Base-by-base conservation (phyloP, 2,888 invertebrate species). In the Drosophila pseudotakahashii region DNA sequence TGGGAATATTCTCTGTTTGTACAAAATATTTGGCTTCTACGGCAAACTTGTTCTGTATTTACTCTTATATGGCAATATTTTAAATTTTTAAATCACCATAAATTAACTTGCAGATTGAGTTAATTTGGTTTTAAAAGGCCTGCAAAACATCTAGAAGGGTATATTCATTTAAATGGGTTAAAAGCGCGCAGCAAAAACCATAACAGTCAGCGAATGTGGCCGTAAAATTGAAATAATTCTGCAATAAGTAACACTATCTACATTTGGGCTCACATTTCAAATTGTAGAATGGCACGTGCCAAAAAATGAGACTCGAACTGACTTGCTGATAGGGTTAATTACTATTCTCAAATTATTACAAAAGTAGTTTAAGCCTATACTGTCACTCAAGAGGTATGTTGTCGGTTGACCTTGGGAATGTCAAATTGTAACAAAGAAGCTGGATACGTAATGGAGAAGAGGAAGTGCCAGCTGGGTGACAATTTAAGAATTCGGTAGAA, bases 341-440 rank as follows among this genome's bases (percentile, higher is more conserved):
- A 39, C 11, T 45, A 16, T n/a, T 37, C 51, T 14, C 1, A 6
- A 44, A 30, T 9, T 50, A 36, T 36, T 23, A 30, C 3, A 10
- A 14, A 7, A n/a, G 19, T 30, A 50, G 26, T 36, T 36, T n/a
- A 5, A 19, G 14, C 42, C 14, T 2, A 14, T 23, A 44, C 7
- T 44, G 13, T 23, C 19, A 7, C 2, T 44, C 7, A 23, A 13
- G 3, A 2, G 13, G 13, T 13, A 23, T 13, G 23, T 44, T 7
- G 19, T 59, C 13, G 30, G 10, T 36, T 80, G 73, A 86, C 81
- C 69, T 86, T 85, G 71, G 30, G 55, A 66, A 63, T 60, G 44
- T 11, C 37, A 73, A 19, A 54, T 39, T 42, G 23, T n/a, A 11
- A 59, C 30, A 59, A 48, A 53, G 59, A 69, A 48, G 58, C 69